A percentile compares a stretch with the other conserved stretches of the same genome.
Conservation (phyloP, 2,113 vertebrate species). For the Mormoops blainvillei region DNA sequence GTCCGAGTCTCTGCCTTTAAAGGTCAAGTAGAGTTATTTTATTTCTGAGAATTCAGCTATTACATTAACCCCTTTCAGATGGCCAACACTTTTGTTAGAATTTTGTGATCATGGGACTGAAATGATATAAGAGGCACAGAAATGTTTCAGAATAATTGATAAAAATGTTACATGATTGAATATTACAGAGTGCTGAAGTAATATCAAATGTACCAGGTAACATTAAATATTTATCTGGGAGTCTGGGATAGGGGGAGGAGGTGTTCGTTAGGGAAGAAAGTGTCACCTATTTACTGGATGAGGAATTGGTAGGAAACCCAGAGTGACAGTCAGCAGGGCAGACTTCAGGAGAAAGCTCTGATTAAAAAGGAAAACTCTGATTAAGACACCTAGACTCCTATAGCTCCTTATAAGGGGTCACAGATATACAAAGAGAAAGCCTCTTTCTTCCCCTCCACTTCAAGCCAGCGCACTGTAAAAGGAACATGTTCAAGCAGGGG, state of each 20-base stretch:
- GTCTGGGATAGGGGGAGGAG: not conserved
- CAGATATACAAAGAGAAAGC: not conserved
- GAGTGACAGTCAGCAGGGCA: not conserved
- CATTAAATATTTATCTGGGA: not conserved
- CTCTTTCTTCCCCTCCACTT: not conserved
- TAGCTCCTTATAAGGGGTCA: not conserved
- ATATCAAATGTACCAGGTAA: not conserved
- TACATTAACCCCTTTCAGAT: not conserved
- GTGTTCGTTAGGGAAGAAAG: not conserved
- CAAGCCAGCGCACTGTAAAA: not conserved
- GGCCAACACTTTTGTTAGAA: not conserved
- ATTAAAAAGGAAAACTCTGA: not conserved
- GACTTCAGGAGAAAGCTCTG: not conserved
- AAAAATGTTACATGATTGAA: not conserved
- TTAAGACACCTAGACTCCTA: not conserved
- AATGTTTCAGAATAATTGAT: not conserved
- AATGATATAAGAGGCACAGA: not conserved
- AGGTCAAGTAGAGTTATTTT: not conserved
- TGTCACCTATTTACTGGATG: not conserved
- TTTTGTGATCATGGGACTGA: not conserved
- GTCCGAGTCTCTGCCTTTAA: not conserved
- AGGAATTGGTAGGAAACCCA: not conserved
- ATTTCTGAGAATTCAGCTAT: not conserved
- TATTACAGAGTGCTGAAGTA: not conserved
- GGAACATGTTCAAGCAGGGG: not conserved